Conservation (phyloP, 2,797 vertebrate species). For the Myiotriccus ornatus region DNA sequence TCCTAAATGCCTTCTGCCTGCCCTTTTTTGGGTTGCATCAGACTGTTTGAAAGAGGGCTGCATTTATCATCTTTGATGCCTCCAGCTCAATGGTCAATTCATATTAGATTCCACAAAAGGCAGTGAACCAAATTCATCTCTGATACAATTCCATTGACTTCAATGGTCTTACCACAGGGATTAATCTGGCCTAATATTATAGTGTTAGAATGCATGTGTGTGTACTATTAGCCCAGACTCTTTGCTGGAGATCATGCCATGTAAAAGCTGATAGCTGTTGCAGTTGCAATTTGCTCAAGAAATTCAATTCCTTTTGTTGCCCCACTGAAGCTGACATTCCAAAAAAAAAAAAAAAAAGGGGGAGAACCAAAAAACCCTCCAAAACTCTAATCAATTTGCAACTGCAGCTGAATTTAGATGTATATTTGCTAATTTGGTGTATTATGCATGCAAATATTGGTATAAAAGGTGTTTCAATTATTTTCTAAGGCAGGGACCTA, state of each 20-base stretch:
- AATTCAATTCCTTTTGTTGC: conserved; percentile 70
- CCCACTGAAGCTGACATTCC: conserved; percentile 61
- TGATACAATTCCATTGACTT: conserved; percentile 59
- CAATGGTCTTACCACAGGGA: conserved; percentile 53
- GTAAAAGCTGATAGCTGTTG: conserved; percentile 63
- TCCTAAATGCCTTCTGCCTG: conserved; percentile 63
- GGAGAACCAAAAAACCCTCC: neutral
- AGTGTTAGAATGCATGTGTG: conserved; percentile 17
- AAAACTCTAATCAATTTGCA: conserved; percentile 57
- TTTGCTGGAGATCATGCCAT: conserved; percentile 39
- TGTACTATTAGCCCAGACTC: conserved; percentile 30
- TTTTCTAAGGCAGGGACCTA: conserved; percentile 89
- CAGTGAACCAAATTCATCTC: conserved; percentile 65
- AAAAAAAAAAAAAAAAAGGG: neutral
- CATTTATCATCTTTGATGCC: conserved; percentile 49
- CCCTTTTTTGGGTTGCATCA: conserved; percentile 62
- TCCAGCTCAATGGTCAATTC: conserved; percentile 38
- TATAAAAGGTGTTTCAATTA: conserved; percentile 84
- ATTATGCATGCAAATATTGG: conserved; percentile 83
- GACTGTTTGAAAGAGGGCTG: conserved; percentile 53
- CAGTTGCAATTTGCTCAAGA: conserved; percentile 69
- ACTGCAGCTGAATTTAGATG: conserved; percentile 76
- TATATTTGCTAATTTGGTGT: conserved; percentile 80
- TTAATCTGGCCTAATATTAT: conserved; percentile 58
- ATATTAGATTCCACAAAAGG: conserved; percentile 51